These are phyloP conservation scores for Byasa hedistus DNA, from an alignment of 2,888 invertebrate genomes.

Conservation along the genomic window DNA sequence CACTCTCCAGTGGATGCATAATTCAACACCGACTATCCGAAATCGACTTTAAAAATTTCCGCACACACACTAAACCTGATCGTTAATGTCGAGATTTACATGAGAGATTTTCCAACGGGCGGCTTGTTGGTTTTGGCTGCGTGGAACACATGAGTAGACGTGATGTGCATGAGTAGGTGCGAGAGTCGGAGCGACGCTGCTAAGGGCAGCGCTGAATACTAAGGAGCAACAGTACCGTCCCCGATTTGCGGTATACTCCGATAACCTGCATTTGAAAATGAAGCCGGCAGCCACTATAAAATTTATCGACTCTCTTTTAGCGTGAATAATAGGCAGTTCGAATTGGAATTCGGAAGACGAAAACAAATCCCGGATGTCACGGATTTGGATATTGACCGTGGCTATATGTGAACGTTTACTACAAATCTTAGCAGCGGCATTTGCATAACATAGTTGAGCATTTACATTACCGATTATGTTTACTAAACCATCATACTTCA, in stretches of 20 bases:
- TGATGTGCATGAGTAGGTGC: slow-evolving; percentile 69
- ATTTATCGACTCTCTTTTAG: slow-evolving; percentile 73
- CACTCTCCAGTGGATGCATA: slow-evolving; percentile 17
- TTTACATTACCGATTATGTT: too few species aligned
- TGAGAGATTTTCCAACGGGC: slow-evolving; percentile 72
- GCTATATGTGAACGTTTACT: slow-evolving; percentile 21
- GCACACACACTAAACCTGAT: slow-evolving; percentile 71
- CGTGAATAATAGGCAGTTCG: slow-evolving; percentile 54
- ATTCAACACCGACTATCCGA: slow-evolving; percentile 21
- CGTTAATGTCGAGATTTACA: slow-evolving; percentile 78
- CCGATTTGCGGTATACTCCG: slow-evolving; percentile 76
- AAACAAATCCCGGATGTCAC: slow-evolving; percentile 47
- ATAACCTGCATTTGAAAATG: slow-evolving; percentile 79
- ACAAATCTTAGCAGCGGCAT: neutral
- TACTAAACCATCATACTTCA: too few species aligned
- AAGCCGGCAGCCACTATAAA: slow-evolving; percentile 68
- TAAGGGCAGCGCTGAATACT: slow-evolving; percentile 68
- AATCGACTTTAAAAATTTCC: slow-evolving; percentile 55
- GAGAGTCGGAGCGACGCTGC: slow-evolving; percentile 64
- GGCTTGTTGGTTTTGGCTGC: slow-evolving; percentile 56
- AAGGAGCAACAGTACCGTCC: slow-evolving; percentile 71
- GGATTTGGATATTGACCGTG: slow-evolving; percentile 35
- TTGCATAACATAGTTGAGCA: neutral
- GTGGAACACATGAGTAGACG: slow-evolving; percentile 77
- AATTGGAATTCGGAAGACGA: slow-evolving; percentile 48